A percentile compares a stretch with the other conserved stretches of the same genome.
These are phyloP conservation scores for Psylliodes chrysocephalus DNA, from an alignment of 2,888 invertebrate species.

Conservation along the genomic window DNA sequence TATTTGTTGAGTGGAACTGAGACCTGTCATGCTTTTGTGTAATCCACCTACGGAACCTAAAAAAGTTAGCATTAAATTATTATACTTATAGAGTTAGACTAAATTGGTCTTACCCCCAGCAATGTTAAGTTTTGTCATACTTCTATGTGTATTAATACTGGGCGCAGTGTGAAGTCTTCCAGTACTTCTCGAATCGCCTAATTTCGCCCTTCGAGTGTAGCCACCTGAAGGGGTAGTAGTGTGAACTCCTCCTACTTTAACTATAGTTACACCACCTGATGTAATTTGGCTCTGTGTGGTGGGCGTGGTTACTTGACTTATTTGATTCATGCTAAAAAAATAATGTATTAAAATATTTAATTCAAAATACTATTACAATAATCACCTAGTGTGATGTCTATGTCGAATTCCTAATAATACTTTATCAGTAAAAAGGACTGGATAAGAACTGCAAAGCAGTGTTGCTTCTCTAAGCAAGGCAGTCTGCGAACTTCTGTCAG, in stretches of 20 bases:
- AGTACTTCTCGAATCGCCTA: conserved; percentile 81
- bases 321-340: conserved; percentile 59
- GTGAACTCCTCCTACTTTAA: conserved; percentile 74
- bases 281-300: conserved; percentile 69
- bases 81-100: not conserved
- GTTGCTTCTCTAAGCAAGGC: conserved; percentile 83
- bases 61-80: not conserved
- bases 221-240: conserved; percentile 57
- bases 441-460: conserved; percentile 81
- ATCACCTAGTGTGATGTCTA: conserved; percentile 67
- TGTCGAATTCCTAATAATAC: conserved; percentile 80
- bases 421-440: conserved; percentile 82
- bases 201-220: conserved; percentile 73
- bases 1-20: conserved; percentile 79
- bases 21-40: conserved; percentile 84
- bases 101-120: conserved; percentile 67
- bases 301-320: conserved; percentile 41
- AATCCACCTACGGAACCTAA: conserved; percentile 75
- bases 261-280: conserved; percentile 82
- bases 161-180: conserved; percentile 77
- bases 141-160: conserved; percentile 78
- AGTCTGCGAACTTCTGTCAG: conserved; percentile 79
- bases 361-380: too few relatives aligned
- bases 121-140: conserved; percentile 82
- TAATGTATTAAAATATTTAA: too few relatives aligned